A percentile compares a stretch with the other conserved stretches of the same genome.
phyloP scores from a whole-genome alignment of 2,113 vertebrate species.

The Myotis davidii region DNA sequence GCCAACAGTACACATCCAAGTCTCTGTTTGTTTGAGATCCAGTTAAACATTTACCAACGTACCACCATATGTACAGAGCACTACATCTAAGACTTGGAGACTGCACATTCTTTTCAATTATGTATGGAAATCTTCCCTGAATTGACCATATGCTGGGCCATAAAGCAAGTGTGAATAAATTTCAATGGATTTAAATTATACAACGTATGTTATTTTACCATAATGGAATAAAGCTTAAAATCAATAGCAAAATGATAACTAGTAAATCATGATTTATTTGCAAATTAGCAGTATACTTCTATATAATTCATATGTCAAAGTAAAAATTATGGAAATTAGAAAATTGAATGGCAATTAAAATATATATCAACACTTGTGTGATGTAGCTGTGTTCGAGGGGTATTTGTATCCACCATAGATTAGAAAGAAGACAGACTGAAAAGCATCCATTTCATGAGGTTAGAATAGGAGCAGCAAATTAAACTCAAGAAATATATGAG shows the following conservation, averaged over 20 bases:
- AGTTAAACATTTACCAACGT: background rate
- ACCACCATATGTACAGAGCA: background rate
- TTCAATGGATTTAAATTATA: background rate
- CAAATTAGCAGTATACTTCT: background rate
- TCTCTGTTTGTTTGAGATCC: background rate
- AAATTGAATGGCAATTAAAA: constrained; percentile 18
- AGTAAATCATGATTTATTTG: background rate
- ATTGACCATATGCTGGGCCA: background rate
- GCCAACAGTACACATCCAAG: background rate
- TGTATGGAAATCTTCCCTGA: background rate
- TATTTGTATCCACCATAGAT: background rate
- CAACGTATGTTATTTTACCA: background rate
- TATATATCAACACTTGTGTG: background rate
- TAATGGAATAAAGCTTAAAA: background rate
- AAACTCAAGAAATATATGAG: background rate
- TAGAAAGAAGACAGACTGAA: constrained; percentile 1
- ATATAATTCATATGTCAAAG: background rate
- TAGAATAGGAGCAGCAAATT: background rate
- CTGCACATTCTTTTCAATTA: constrained; percentile 4
- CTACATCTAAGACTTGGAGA: background rate
- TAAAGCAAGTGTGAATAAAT: background rate
- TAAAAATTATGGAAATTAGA: background rate
- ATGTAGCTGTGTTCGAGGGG: background rate
- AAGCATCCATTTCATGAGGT: background rate
- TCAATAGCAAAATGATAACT: background rate